Percentiles rank a stretch among this genome's conserved stretches.
phyloP scores from a whole-genome alignment of 2,888 invertebrate genomes.

The Dryobotodes eremita region DNA sequence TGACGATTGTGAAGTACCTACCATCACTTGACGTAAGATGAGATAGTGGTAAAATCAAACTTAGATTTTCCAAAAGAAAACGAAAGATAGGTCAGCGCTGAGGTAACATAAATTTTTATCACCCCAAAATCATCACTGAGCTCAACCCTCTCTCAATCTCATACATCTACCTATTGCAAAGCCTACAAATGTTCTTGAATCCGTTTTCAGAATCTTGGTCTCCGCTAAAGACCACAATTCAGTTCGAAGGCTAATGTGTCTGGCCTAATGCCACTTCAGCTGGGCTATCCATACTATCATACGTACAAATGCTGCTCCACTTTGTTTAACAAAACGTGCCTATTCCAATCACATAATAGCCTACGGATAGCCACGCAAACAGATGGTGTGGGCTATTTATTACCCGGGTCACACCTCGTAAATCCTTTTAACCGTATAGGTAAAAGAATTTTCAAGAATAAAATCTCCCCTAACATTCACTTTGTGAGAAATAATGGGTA shows the following conservation, averaged over 20 bases:
- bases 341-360: slow-evolving; percentile 25
- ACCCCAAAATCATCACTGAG: neutral
- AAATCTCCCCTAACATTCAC: slow-evolving; percentile 38
- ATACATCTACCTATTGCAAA: neutral
- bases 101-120: neutral
- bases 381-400: slow-evolving; percentile 24
- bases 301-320: neutral
- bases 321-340: slow-evolving; percentile 1
- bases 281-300: neutral
- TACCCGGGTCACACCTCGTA: slow-evolving; percentile 28
- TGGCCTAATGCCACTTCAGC: neutral
- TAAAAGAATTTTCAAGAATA: slow-evolving; percentile 38
- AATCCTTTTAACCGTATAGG: slow-evolving; percentile 30
- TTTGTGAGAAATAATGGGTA: slow-evolving; percentile 49
- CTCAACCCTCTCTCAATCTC: neutral
- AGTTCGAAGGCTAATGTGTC: neutral
- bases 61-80: neutral
- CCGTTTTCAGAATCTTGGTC: neutral
- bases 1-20: neutral
- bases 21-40: no score
- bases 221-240: neutral
- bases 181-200: neutral
- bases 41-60: neutral
- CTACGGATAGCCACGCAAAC: slow-evolving; percentile 1
- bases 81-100: neutral